Evolutionary conservation across 2,888 invertebrate species (phyloP).

Genomic region (Tipula vernalis): DNA sequence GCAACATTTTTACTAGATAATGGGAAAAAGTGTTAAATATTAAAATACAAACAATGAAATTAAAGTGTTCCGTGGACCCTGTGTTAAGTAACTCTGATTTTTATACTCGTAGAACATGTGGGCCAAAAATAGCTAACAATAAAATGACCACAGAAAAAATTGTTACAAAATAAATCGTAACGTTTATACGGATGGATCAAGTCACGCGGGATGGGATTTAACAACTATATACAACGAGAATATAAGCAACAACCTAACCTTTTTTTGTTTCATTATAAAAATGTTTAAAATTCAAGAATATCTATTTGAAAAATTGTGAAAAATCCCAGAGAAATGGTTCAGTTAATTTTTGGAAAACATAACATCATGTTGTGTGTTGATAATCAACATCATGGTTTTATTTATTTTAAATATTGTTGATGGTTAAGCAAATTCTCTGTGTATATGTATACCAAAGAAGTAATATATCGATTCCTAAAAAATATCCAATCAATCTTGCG

Average conservation of each 20-base stretch:
- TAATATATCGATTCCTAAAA: neutral
- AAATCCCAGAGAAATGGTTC: neutral
- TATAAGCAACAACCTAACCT: neutral
- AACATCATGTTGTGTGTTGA: conserved; percentile 4
- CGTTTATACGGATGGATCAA: neutral
- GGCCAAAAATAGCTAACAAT: neutral
- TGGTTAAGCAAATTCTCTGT: neutral
- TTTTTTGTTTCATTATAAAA: neutral
- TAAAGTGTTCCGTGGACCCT: too few relatives aligned
- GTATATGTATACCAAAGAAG: neutral
- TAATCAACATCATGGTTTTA: neutral
- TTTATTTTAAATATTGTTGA: neutral
- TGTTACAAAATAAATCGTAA: neutral
- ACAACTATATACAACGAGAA: neutral
- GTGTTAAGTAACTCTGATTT: too few relatives aligned
- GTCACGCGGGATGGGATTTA: neutral
- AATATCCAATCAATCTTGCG: neutral
- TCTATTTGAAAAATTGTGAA: neutral
- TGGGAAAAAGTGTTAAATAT: too few relatives aligned
- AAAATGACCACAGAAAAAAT: neutral
- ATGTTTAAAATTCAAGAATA: neutral
- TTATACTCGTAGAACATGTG: neutral
- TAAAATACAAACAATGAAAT: too few relatives aligned
- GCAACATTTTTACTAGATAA: neutral
- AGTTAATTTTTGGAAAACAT: neutral